These are phyloP conservation scores for Psilopogon haemacephalus DNA, from an alignment of 2,113 vertebrate species.

Conservation along the genomic window DNA sequence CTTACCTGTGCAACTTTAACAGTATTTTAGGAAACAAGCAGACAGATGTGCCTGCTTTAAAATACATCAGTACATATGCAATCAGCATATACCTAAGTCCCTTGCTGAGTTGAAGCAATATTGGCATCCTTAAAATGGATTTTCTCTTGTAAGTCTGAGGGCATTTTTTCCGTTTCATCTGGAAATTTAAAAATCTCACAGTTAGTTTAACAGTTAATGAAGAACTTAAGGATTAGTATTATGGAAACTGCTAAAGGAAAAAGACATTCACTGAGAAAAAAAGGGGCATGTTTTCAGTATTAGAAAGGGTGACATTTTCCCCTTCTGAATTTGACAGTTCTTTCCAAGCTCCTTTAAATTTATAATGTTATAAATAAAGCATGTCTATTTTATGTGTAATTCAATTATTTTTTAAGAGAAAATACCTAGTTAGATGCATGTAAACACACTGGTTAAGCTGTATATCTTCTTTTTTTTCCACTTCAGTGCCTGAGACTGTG, in stretches of 20 bases:
- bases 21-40: background rate
- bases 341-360: constrained; percentile 50
- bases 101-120: background rate
- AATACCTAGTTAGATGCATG: constrained; percentile 51
- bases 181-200: background rate
- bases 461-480: constrained; percentile 76
- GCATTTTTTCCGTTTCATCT: background rate
- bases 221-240: background rate
- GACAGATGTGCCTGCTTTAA: background rate
- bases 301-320: background rate
- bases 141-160: background rate
- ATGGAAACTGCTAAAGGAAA: background rate
- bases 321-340: background rate
- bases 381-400: constrained; percentile 65
- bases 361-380: background rate
- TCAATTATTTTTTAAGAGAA: constrained; percentile 69
- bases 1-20: background rate
- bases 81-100: accelerated
- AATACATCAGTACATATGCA: background rate
- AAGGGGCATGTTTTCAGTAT: background rate
- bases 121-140: background rate
- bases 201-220: background rate
- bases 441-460: constrained; percentile 76
- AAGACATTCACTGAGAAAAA: background rate
- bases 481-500: constrained; percentile 54